phyloP scores from a whole-genome alignment of 2,888 invertebrate species.

The Drosophila borborema region DNA sequence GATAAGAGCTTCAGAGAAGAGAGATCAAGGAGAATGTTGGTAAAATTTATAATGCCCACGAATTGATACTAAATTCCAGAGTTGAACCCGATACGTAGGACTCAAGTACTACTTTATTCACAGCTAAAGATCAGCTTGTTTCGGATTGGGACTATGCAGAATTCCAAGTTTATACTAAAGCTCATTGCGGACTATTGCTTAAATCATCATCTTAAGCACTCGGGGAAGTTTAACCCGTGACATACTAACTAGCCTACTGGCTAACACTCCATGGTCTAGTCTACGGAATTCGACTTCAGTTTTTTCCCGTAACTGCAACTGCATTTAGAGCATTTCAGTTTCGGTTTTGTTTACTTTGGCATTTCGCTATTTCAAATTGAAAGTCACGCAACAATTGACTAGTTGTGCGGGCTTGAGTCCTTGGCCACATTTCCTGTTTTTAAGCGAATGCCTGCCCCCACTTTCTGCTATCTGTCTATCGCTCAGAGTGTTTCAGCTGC shows the following conservation, averaged over 20 bases:
- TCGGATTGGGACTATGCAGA: too few species aligned
- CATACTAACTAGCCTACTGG: too few species aligned
- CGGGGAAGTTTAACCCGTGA: background rate
- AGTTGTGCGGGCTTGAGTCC: slow-evolving; percentile 3
- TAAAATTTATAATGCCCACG: too few species aligned
- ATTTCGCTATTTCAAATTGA: slow-evolving; percentile 54
- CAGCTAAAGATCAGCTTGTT: too few species aligned
- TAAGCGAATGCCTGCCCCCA: background rate
- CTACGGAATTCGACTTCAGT: too few species aligned
- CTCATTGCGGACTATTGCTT: background rate
- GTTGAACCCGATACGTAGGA: too few species aligned
- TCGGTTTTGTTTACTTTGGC: background rate
- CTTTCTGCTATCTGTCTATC: slow-evolving; percentile 1
- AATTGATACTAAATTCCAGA: too few species aligned
- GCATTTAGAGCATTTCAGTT: background rate
- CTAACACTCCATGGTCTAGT: too few species aligned
- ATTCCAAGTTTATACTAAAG: background rate
- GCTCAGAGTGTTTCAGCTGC: background rate
- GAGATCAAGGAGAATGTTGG: too few species aligned
- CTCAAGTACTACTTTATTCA: too few species aligned
- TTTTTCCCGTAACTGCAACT: background rate
- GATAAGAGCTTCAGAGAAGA: too few species aligned
- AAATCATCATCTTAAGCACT: background rate
- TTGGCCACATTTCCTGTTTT: background rate
- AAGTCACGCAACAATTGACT: slow-evolving; percentile 82